Conservation (phyloP, 2,888 invertebrate species). For the Maniola hyperantus region DNA sequence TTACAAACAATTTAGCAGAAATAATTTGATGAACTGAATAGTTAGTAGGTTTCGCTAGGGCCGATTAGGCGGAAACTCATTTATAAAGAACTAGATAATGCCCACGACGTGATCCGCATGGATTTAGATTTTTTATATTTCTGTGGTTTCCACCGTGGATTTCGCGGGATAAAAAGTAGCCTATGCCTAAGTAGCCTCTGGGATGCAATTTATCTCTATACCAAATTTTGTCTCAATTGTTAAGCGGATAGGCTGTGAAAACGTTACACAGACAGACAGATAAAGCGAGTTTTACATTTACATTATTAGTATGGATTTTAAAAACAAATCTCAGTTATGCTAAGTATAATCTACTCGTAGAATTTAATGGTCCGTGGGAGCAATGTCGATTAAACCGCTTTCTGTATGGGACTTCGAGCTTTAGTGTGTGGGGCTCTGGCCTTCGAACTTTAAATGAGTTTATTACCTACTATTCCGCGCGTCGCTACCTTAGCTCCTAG, state of each 20-base stretch:
- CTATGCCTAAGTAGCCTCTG: no score
- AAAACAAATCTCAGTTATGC: conserved; percentile 74
- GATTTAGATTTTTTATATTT: no score
- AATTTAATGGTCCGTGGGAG: conserved; percentile 75
- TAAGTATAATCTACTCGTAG: conserved; percentile 65
- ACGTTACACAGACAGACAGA: no score
- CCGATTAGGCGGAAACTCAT: conserved; percentile 3
- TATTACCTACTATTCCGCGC: conserved; percentile 62
- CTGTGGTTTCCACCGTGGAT: no score
- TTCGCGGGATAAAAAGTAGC: no score
- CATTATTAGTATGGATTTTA: conserved; percentile 47
- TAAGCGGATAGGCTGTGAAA: no score
- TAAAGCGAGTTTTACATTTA: no score
- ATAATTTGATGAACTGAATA: background rate
- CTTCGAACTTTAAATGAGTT: conserved; percentile 74
- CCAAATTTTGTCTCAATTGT: no score
- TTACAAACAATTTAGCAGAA: background rate
- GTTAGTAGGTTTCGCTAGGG: background rate
- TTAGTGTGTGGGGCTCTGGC: conserved; percentile 58
- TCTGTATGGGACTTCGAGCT: conserved; percentile 70
- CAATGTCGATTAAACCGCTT: conserved; percentile 76
- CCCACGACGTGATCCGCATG: no score
- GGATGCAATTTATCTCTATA: no score
- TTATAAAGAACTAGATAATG: background rate
- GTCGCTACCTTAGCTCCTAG: conserved; percentile 45